Evolutionary conservation across 2,888 invertebrate species (phyloP).

Genomic region (Eupithecia abbreviata): DNA sequence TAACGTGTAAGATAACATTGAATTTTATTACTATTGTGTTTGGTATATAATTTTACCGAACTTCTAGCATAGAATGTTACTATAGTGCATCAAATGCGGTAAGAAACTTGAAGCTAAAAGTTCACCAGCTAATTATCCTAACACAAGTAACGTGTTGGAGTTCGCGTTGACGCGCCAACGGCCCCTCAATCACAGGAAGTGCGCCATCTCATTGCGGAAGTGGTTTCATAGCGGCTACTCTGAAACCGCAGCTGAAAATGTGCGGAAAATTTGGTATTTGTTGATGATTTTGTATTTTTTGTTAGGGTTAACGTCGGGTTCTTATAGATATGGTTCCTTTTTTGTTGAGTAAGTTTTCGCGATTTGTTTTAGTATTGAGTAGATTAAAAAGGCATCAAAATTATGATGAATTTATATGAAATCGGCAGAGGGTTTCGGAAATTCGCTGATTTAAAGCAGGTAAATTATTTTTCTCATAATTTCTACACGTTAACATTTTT

Average conservation of each 20-base stretch:
- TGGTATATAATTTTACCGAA: not conserved
- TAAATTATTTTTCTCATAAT: not conserved
- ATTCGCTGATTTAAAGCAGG: not conserved
- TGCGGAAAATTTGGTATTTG: not conserved
- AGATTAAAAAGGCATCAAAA: not conserved
- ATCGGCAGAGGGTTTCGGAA: not conserved
- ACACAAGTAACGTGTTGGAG: conserved; percentile 34
- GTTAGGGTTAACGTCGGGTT: not conserved
- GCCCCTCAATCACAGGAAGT: conserved; percentile 83
- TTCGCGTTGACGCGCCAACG: conserved; percentile 40
- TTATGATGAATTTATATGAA: not conserved
- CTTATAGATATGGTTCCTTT: not conserved
- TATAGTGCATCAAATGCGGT: not conserved
- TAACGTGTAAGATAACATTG: conserved; percentile 18
- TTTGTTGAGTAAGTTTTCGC: not conserved
- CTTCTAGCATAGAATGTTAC: not conserved
- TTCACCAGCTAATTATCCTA: conserved; percentile 36
- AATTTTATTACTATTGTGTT: not conserved
- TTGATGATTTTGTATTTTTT: not conserved
- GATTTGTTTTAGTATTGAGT: not conserved
- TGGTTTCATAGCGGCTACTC: conserved; percentile 68
- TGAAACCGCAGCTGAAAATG: conserved; percentile 26
- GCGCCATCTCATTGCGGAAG: conserved; percentile 84
- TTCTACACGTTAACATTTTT: not conserved
- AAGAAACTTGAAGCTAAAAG: not conserved